A percentile compares a stretch with the other conserved stretches of the same genome.
phyloP scores from a whole-genome alignment of 2,113 vertebrate genomes.

The Parotia lawesii region DNA sequence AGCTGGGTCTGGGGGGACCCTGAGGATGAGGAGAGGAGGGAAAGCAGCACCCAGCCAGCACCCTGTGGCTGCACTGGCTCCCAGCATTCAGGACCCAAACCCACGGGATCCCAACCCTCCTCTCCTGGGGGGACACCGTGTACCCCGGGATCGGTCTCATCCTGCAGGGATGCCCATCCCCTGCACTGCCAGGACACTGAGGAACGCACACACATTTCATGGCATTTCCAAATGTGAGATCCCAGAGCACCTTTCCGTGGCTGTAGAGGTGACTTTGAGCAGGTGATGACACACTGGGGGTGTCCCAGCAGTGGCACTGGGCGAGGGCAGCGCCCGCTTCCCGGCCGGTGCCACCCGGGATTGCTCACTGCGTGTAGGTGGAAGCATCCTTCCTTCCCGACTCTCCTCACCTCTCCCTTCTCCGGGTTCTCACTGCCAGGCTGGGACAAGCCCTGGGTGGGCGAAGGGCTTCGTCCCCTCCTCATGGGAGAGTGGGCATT shows the following conservation, averaged over 20 bases:
- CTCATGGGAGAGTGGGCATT: neutral
- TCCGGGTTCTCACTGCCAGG: neutral
- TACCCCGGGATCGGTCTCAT: rapidly evolving
- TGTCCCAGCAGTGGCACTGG: neutral
- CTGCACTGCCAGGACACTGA: rapidly evolving
- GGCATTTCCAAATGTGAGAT: neutral
- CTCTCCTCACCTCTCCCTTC: neutral
- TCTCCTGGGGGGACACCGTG: rapidly evolving
- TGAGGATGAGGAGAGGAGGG: neutral
- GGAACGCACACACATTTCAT: rapidly evolving
- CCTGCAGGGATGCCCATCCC: neutral
- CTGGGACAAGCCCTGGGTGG: neutral
- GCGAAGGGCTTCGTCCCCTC: neutral
- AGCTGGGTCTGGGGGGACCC: too few species aligned
- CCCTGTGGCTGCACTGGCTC: neutral
- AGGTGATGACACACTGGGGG: rapidly evolving
- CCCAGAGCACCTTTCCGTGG: neutral
- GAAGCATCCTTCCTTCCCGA: neutral
- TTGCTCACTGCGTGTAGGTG: neutral
- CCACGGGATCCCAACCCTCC: neutral
- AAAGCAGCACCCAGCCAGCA: neutral
- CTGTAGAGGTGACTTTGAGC: neutral
- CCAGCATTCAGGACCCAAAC: rapidly evolving
- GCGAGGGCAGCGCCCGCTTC: neutral
- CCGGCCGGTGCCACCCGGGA: rapidly evolving